Percentiles rank a stretch among this genome's conserved stretches.
These are phyloP conservation scores for Limnephilus rhombicus DNA, from an alignment of 2,888 invertebrate species.

Conservation along the genomic window DNA sequence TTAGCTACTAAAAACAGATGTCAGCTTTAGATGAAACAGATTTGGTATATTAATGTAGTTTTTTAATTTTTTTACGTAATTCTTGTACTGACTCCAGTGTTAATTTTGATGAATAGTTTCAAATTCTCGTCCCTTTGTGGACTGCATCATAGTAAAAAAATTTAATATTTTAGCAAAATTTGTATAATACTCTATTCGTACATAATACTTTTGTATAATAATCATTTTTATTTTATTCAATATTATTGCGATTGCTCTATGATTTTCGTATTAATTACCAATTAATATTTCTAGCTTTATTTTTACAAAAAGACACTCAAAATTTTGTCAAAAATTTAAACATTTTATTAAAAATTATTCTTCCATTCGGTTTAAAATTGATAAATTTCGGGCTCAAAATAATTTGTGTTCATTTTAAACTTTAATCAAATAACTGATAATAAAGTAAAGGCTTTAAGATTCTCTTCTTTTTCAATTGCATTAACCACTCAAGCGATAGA, in stretches of 20 bases:
- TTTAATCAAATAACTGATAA: not conserved
- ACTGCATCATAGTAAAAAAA: not conserved
- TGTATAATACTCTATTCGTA: not conserved
- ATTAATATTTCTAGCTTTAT: not conserved
- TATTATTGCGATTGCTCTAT: not conserved
- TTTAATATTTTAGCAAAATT: not conserved
- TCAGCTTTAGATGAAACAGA: not conserved
- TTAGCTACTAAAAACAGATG: not conserved
- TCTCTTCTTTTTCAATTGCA: too few relatives aligned
- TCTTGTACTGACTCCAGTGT: not conserved
- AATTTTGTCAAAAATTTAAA: not conserved
- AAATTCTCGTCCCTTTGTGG: not conserved
- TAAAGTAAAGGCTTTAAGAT: not conserved
- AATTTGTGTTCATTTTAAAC: slow-evolving; percentile 39
- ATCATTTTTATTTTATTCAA: not conserved
- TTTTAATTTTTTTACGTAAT: not conserved
- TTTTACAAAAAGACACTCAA: slow-evolving; percentile 5
- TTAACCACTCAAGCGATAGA: too few relatives aligned
- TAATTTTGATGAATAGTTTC: not conserved
- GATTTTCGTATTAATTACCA: not conserved
- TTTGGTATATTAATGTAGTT: not conserved
- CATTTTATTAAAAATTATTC: slow-evolving; percentile 7
- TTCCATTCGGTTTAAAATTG: not conserved
- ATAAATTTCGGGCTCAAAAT: slow-evolving; percentile 39
- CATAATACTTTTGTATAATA: not conserved